Evolutionary conservation across 2,888 invertebrate genomes (phyloP).

Genomic region (Xanthia togata): DNA sequence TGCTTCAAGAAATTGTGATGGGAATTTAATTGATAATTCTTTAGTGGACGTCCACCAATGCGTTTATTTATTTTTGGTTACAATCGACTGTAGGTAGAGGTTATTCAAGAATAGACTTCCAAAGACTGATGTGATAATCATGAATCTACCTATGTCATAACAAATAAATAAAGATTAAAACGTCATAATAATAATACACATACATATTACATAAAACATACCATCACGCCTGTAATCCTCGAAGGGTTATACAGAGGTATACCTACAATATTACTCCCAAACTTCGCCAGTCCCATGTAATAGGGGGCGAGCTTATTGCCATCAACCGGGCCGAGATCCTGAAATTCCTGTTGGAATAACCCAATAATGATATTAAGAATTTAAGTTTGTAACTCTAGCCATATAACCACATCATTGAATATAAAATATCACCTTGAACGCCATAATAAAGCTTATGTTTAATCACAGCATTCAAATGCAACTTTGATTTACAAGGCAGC

Average conservation of each 20-base stretch:
- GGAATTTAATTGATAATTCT: conserved; percentile 48
- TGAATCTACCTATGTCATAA: background rate
- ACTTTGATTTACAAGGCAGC: conserved; percentile 38
- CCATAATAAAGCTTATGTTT: conserved; percentile 15
- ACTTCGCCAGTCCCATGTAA: background rate
- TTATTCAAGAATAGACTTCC: background rate
- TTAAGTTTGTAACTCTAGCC: too few relatives aligned
- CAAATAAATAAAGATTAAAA: background rate
- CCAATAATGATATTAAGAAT: background rate
- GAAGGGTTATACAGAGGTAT: background rate
- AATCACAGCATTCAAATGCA: conserved; percentile 36
- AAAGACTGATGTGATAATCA: background rate
- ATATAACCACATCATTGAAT: background rate
- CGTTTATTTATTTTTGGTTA: conserved; percentile 2
- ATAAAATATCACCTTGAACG: conserved; percentile 36
- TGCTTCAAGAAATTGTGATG: conserved; percentile 35
- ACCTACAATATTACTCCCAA: background rate
- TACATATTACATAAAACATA: background rate
- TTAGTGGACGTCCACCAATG: conserved; percentile 4
- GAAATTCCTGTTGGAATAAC: background rate
- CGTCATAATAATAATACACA: background rate
- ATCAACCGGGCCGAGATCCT: background rate
- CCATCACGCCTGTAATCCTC: background rate
- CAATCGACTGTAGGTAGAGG: background rate
- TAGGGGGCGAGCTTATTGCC: background rate